Percentiles rank a stretch among this genome's conserved stretches.
Evolutionary conservation across 2,797 vertebrate species (phyloP).

Genomic region (Garrulus glandarius): DNA sequence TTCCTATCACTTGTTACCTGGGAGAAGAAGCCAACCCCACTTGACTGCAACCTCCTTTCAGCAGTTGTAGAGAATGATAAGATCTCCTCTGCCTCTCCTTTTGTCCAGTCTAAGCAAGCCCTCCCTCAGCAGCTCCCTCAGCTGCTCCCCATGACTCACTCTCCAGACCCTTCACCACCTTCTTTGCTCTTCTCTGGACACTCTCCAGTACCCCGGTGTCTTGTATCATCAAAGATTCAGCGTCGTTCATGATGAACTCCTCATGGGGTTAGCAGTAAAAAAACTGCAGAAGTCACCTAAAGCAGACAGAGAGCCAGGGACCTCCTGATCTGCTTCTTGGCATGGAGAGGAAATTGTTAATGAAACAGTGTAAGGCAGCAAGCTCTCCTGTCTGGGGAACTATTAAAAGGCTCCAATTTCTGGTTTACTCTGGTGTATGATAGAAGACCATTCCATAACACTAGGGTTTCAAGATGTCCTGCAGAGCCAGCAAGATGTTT

Average conservation of each 20-base stretch:
- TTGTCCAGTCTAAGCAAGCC: not conserved
- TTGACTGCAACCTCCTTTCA: not conserved
- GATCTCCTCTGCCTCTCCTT: not conserved
- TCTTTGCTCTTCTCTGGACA: not conserved
- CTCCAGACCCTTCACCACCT: not conserved
- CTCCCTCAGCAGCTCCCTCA: not conserved
- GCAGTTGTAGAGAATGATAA: not conserved
- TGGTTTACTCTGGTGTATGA: not conserved
- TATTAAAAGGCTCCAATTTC: not conserved
- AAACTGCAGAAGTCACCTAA: not conserved
- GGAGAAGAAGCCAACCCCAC: not conserved
- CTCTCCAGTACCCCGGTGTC: not conserved
- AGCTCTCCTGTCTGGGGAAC: not conserved
- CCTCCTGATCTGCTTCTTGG: not conserved
- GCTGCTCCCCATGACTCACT: too few species aligned
- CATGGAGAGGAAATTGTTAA: not conserved
- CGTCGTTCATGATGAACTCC: not conserved
- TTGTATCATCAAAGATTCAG: not conserved
- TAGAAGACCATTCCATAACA: not conserved
- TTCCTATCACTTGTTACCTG: not conserved
- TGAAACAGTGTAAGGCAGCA: not conserved
- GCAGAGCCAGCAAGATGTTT: not conserved
- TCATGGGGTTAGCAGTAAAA: not conserved
- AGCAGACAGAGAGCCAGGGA: not conserved
- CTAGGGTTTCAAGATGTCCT: not conserved